Base-by-base conservation (phyloP, 2,888 invertebrate species). In the Entomobrya multifasciata region DNA sequence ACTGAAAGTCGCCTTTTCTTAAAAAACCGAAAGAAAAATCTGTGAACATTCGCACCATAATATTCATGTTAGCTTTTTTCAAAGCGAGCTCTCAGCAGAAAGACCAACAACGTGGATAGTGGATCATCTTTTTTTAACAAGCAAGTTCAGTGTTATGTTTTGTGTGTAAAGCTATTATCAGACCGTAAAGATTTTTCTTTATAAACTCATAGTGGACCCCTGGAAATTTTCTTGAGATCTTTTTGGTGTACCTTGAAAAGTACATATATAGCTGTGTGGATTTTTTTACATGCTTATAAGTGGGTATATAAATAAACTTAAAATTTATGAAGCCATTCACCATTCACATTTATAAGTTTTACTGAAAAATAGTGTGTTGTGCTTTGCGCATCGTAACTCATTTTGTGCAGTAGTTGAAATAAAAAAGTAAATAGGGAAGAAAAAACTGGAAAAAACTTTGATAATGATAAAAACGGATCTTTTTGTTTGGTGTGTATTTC, bases 331-430 rank as follows among this genome's bases (percentile, higher is more conserved):
- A 11, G 25, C n/a, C n/a, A n/a, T n/a, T 25, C n/a, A 47, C 55
- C 65, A 80, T 65, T 80, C 55, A 67, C 52, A 41, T 49, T 6
- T 80, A 57, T 57, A 5, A 13, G 5, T 49, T 49, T 49, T 15
- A 15, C 49, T 49, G 8, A 49, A 49, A 15, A 49, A 49, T 10
- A n/a, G 5, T 49, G n/a, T 11, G 49, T 49, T 15, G 13, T 4
- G 49, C 49, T 49, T 70, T 78, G 77, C 57, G 77, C 49, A 70
- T 78, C 70, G 67, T 41, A 70, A 67, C 78, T 85, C 84, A 84
- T 85, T 41, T 67, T 36, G 36, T 36, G 36, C 8, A 36, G 36
- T 36, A 36, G 55, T 60, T 41, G 49, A 49, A n/a, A 65, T 62
- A 41, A 60, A n/a, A 52, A 25, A 60, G 52, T 62, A 49, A 52